phyloP scores from a whole-genome alignment of 2,888 invertebrate genomes.

The Oscheius sp. region DNA sequence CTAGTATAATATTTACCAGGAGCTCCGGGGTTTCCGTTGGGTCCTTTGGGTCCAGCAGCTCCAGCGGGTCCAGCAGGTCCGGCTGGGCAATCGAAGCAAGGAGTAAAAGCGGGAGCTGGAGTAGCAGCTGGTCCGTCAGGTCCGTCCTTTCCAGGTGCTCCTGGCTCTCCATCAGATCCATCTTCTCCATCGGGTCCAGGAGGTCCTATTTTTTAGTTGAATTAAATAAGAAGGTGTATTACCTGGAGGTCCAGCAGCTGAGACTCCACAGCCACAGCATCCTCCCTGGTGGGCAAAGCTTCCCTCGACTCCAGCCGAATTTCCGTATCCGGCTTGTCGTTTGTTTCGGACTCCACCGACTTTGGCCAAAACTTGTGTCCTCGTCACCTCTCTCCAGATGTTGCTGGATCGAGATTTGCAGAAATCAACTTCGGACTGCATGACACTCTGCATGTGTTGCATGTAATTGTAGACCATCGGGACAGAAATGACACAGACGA shows the following conservation, averaged over 20 bases:
- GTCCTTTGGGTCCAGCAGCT: conserved; percentile 58
- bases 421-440: conserved; percentile 64
- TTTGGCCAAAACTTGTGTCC: conserved; percentile 58
- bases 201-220: no score
- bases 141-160: conserved; percentile 59
- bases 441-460: conserved; percentile 65
- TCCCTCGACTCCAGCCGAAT: conserved; percentile 43
- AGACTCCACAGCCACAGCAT: conserved; percentile 37
- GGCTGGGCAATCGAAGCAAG: conserved; percentile 59
- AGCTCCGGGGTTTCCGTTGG: conserved; percentile 56
- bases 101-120: conserved; percentile 55
- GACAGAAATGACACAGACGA: conserved; percentile 60
- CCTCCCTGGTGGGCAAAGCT: conserved; percentile 14
- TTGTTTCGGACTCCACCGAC: conserved; percentile 54
- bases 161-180: conserved; percentile 48
- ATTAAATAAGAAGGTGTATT: no score
- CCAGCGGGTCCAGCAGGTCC: conserved; percentile 60
- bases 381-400: conserved; percentile 65
- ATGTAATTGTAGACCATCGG: conserved; percentile 68
- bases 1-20: no score
- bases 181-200: conserved; percentile 40
- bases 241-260: conserved; percentile 32
- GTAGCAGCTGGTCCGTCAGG: conserved; percentile 60
- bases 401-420: conserved; percentile 62
- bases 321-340: conserved; percentile 57